A percentile compares a stretch with the other conserved stretches of the same genome.
phyloP scores from a whole-genome alignment of 2,888 invertebrate species.

The Notodonta ziczac region DNA sequence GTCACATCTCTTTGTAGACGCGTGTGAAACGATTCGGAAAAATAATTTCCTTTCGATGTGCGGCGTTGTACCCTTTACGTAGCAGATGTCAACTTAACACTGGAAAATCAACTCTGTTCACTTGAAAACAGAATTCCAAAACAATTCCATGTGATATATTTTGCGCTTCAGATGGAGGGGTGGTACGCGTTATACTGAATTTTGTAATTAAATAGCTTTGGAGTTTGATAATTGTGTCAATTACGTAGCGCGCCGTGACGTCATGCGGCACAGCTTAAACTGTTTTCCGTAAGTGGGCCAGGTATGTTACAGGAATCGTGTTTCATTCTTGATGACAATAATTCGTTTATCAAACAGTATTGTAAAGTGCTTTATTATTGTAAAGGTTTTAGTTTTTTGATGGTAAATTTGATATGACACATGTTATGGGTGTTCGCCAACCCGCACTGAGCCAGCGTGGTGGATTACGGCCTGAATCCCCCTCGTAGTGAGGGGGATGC shows the following conservation, averaged over 20 bases:
- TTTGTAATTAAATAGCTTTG: conserved; percentile 37
- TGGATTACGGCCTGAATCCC: no score
- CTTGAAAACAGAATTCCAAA: background rate
- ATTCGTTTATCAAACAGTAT: conserved; percentile 35
- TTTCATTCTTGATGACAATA: conserved; percentile 29
- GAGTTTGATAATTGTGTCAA: conserved; percentile 36
- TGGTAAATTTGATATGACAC: background rate
- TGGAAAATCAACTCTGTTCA: conserved; percentile 29
- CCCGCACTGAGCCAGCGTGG: no score
- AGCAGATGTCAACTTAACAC: conserved; percentile 34
- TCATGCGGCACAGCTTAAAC: background rate
- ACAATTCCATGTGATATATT: background rate
- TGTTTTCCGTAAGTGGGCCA: conserved; percentile 17
- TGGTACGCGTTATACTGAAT: conserved; percentile 17
- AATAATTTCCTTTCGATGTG: conserved; percentile 52
- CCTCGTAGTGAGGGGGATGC: no score
- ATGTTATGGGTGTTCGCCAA: background rate
- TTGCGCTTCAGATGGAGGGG: background rate
- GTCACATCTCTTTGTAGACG: conserved; percentile 33
- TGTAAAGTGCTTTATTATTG: conserved; percentile 7
- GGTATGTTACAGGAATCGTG: conserved; percentile 19
- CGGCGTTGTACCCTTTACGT: conserved; percentile 29
- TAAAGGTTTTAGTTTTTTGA: conserved; percentile 2
- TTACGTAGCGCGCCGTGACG: background rate
- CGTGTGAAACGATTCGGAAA: conserved; percentile 50